Percentiles rank a stretch among this genome's conserved stretches.
Evolutionary conservation across 2,797 vertebrate species (phyloP).

Genomic region (Protosalanx chinensis): DNA sequence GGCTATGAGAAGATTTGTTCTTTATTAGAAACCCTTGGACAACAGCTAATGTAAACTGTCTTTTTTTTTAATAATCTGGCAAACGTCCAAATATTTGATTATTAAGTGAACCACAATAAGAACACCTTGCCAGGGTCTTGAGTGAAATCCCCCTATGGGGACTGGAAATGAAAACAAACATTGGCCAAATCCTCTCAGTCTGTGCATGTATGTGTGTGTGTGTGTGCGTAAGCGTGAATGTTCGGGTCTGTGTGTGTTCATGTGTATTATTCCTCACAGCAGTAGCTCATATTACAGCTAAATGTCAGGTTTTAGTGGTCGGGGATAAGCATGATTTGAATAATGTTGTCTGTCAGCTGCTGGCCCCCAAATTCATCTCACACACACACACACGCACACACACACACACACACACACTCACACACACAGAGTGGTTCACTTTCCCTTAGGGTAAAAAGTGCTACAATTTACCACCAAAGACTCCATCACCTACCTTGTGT

Average conservation of each 20-base stretch:
- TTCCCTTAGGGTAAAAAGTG: slow-evolving; percentile 39
- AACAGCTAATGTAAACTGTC: background rate
- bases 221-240: slow-evolving; percentile 13
- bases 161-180: slow-evolving; percentile 26
- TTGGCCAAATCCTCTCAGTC: slow-evolving; percentile 29
- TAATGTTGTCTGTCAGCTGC: slow-evolving; percentile 54
- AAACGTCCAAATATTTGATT: slow-evolving; percentile 45
- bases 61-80: slow-evolving; percentile 34
- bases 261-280: slow-evolving; percentile 12
- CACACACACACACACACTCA: slow-evolving; percentile 6
- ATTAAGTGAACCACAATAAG: slow-evolving; percentile 45
- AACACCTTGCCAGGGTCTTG: slow-evolving; percentile 41
- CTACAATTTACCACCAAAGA: slow-evolving; percentile 48
- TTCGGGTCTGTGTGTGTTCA: slow-evolving; percentile 6
- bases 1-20: background rate
- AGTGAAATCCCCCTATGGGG: slow-evolving; percentile 31
- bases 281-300: slow-evolving; percentile 47
- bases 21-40: background rate
- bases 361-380: slow-evolving; percentile 35
- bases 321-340: slow-evolving; percentile 51
- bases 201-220: slow-evolving; percentile 17
- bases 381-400: slow-evolving; percentile 1
- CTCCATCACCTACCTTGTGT: slow-evolving; percentile 20
- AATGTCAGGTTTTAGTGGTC: slow-evolving; percentile 57
- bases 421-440: slow-evolving; percentile 8